These are phyloP conservation scores for Phrynocephalus vlangalii DNA, from an alignment of 2,797 vertebrate species.

Conservation along the genomic window DNA sequence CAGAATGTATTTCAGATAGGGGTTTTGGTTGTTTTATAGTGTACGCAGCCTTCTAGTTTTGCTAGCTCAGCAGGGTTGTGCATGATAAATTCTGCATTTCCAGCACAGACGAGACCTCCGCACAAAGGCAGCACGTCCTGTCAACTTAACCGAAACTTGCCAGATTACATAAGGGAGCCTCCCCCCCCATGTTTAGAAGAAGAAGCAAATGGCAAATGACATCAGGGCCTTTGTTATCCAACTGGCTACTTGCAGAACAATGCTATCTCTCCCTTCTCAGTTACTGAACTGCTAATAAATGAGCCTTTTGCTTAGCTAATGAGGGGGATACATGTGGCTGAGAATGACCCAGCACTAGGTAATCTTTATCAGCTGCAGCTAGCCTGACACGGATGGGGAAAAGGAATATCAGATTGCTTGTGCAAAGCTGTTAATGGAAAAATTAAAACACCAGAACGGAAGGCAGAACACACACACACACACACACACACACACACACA, in stretches of 20 bases:
- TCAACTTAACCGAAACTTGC: neutral
- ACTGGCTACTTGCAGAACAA: slow-evolving; percentile 26
- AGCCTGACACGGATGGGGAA: neutral
- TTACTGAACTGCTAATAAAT: slow-evolving; percentile 50
- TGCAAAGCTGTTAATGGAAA: slow-evolving; percentile 39
- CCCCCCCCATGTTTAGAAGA: slow-evolving; percentile 41
- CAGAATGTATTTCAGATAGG: too few relatives aligned
- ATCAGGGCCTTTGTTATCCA: slow-evolving; percentile 35
- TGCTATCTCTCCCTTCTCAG: neutral
- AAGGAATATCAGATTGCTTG: slow-evolving; percentile 28
- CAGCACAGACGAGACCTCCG: slow-evolving; percentile 24
- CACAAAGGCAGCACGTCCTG: neutral
- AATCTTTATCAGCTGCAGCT: slow-evolving; percentile 60
- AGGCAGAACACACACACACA: neutral
- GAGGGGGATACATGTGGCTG: slow-evolving; percentile 50
- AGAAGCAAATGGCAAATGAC: slow-evolving; percentile 27
- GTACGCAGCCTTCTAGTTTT: too few relatives aligned
- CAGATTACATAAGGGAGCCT: neutral
- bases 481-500: neutral
- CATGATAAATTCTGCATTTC: neutral
- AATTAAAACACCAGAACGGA: neutral
- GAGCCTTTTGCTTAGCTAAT: slow-evolving; percentile 53
- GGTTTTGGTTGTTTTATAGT: too few relatives aligned
- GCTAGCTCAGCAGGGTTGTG: too few relatives aligned
- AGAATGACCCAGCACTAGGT: slow-evolving; percentile 44